Conservation (phyloP, 64 coral and sea anemone genomes). For the Pocillopora verrucosa region DNA sequence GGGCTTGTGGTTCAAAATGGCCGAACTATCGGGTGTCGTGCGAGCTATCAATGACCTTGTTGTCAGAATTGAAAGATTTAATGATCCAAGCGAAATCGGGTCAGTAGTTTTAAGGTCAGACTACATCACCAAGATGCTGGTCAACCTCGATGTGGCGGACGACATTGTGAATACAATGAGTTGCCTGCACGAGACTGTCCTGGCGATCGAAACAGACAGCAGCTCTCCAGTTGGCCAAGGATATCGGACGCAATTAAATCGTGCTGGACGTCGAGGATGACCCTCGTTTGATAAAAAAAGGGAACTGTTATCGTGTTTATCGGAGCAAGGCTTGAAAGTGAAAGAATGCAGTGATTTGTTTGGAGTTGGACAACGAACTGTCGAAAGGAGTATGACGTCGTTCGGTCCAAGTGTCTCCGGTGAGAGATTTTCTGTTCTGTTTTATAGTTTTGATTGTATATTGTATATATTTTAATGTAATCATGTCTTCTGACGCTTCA, state of each 20-base stretch:
- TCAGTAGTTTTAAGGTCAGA: conserved; percentile 33
- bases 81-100: background rate
- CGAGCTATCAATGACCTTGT: conserved; percentile 36
- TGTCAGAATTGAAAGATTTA: conserved; percentile 18
- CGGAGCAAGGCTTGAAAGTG: conserved; percentile 22
- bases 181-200: conserved; percentile 1
- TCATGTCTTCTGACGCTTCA: background rate
- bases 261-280: conserved; percentile 24
- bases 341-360: background rate
- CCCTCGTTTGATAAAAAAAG: conserved; percentile 39
- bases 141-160: conserved; percentile 38
- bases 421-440: background rate
- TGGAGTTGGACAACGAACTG: conserved; percentile 22
- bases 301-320: conserved; percentile 42
- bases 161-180: conserved; percentile 31
- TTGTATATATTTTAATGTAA: background rate
- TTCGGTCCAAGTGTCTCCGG: conserved; percentile 27
- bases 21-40: background rate
- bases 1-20: background rate
- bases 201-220: background rate
- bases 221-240: background rate
- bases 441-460: background rate
- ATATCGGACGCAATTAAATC: conserved; percentile 7
- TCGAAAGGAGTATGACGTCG: conserved; percentile 42
- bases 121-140: conserved; percentile 43